Conservation (phyloP, 2,888 invertebrate species). For the Lysandra bellargus region DNA sequence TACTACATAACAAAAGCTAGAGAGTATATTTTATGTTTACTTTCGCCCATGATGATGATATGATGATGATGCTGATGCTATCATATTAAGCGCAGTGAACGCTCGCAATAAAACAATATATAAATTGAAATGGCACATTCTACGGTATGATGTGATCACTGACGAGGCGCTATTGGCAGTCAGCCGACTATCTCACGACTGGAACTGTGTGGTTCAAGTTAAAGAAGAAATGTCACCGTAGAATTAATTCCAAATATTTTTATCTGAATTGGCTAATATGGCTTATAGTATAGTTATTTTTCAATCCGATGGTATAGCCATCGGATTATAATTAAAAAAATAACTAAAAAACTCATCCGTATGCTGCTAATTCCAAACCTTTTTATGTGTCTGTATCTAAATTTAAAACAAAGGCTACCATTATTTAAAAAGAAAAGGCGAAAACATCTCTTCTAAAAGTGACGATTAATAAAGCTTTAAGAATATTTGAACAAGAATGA, state of each 20-base stretch:
- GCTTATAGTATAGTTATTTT: too few relatives aligned
- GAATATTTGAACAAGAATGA: not conserved
- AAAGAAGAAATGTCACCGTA: conserved; percentile 33
- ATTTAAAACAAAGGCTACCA: not conserved
- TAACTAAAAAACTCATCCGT: too few relatives aligned
- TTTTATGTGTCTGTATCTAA: too few relatives aligned
- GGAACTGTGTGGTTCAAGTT: conserved; percentile 37
- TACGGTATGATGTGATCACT: conserved; percentile 44
- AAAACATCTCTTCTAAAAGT: too few relatives aligned
- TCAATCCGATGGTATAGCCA: too few relatives aligned
- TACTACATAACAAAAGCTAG: not conserved
- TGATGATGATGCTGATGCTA: not conserved
- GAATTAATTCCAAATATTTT: not conserved
- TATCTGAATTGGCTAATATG: not conserved
- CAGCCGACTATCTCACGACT: conserved; percentile 64
- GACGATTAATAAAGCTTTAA: not conserved
- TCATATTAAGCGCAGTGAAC: not conserved
- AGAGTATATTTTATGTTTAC: not conserved
- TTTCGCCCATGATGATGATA: not conserved
- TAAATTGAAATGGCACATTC: conserved; percentile 20
- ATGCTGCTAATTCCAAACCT: too few relatives aligned
- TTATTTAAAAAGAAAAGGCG: not conserved
- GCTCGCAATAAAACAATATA: conserved; percentile 15
- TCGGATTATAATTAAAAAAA: too few relatives aligned
- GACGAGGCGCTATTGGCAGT: conserved; percentile 65